Percentiles rank a stretch among this genome's conserved stretches.
Conservation (phyloP, 2,113 vertebrate species). For the Anoplopoma fimbria region DNA sequence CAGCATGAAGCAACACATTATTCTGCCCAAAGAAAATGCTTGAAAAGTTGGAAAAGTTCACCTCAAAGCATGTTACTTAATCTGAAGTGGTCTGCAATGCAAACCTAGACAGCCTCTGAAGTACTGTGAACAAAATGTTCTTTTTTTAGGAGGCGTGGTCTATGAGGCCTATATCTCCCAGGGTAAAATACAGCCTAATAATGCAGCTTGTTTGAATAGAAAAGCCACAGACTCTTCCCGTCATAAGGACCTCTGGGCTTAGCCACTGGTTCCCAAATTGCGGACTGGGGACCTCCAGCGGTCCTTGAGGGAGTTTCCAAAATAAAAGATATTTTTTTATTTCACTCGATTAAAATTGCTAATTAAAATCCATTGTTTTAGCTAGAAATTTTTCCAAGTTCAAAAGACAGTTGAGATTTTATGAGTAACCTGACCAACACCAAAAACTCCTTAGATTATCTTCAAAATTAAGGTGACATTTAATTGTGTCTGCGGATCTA, state of each 20-base stretch:
- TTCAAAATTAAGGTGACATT: neutral
- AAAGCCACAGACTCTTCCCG: slow-evolving; percentile 48
- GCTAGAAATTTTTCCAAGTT: neutral
- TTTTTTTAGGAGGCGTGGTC: slow-evolving; percentile 74
- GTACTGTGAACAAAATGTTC: slow-evolving; percentile 83
- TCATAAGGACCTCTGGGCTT: slow-evolving; percentile 24
- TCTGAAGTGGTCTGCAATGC: slow-evolving; percentile 68
- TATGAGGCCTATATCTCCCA: slow-evolving; percentile 60
- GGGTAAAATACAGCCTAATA: slow-evolving; percentile 57
- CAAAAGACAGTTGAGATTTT: neutral
- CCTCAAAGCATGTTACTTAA: slow-evolving; percentile 73
- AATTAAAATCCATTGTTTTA: neutral
- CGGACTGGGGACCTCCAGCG: slow-evolving; percentile 34
- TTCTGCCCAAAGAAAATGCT: slow-evolving; percentile 46
- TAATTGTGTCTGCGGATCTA: neutral
- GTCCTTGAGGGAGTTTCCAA: slow-evolving; percentile 13
- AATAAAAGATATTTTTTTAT: neutral
- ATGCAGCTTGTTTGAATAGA: slow-evolving; percentile 53
- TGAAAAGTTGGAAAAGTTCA: slow-evolving; percentile 61
- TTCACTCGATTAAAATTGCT: neutral
- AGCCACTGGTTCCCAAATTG: slow-evolving; percentile 1
- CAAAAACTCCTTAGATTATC: neutral
- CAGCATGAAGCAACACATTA: slow-evolving; percentile 16
- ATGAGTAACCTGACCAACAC: neutral
- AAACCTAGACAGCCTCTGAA: slow-evolving; percentile 73